These are phyloP conservation scores for Syrrhaptes paradoxus DNA, from an alignment of 2,113 vertebrate genomes.

Conservation along the genomic window DNA sequence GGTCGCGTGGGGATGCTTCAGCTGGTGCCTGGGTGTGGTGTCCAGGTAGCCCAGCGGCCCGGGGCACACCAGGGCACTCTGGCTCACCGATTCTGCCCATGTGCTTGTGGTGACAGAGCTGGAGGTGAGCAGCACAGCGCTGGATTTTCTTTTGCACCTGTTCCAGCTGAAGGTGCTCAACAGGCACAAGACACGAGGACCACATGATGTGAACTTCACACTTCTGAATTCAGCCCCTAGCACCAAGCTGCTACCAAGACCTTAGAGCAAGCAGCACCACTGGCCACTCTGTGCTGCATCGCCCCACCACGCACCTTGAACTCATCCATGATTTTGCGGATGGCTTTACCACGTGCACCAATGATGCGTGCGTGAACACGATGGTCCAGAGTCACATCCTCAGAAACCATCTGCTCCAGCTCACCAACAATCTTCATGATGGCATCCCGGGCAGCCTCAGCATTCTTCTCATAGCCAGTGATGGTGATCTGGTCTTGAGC, in stretches of 20 bases:
- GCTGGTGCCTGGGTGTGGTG: background rate
- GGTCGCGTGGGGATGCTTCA: background rate
- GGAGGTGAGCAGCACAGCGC: background rate
- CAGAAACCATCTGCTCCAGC: slow-evolving; percentile 95
- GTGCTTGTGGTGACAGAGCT: background rate
- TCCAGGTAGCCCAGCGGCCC: background rate
- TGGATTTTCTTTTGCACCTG: background rate
- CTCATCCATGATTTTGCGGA: slow-evolving; percentile 98
- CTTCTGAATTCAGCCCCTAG: background rate
- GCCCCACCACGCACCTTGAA: slow-evolving; percentile 83
- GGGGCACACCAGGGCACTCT: background rate
- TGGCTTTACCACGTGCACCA: slow-evolving; percentile 93
- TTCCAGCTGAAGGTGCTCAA: background rate
- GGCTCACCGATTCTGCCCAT: background rate
- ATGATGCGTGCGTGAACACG: slow-evolving; percentile 96
- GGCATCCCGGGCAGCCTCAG: slow-evolving; percentile 90
- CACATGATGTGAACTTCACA: background rate
- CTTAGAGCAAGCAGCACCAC: background rate
- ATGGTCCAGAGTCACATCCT: slow-evolving; percentile 93
- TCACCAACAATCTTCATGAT: slow-evolving; percentile 93
- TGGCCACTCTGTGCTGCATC: rapidly evolving
- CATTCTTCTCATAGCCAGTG: slow-evolving; percentile 95
- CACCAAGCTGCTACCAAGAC: background rate
- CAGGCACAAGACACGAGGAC: background rate
- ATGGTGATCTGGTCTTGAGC: slow-evolving; percentile 96